Percentiles rank a stretch among this genome's conserved stretches.
Conservation (phyloP, 2,888 invertebrate species). For the Coenonympha glycerion region DNA sequence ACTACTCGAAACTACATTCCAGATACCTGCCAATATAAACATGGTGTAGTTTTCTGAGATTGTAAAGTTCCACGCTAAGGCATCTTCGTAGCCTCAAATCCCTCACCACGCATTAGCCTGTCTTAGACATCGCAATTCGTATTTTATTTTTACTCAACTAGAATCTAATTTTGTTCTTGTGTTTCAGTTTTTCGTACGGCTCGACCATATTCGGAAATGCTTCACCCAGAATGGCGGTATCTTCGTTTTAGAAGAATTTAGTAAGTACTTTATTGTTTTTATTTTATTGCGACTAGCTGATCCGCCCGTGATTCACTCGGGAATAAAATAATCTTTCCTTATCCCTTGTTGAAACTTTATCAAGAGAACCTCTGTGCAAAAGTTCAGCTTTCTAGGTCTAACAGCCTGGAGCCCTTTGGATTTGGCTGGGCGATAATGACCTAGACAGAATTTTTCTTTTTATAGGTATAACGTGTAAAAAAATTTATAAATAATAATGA, state of each 20-base stretch:
- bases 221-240: constrained; percentile 99
- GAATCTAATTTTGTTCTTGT: constrained; percentile 32
- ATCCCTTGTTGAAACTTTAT: too few relatives aligned
- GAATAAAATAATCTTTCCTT: too few relatives aligned
- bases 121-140: background rate
- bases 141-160: background rate
- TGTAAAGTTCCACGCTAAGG: background rate
- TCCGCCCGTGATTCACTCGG: too few relatives aligned
- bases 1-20: background rate
- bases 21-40: background rate
- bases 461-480: too few relatives aligned
- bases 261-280: constrained; percentile 80
- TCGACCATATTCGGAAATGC: constrained; percentile 99
- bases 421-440: too few relatives aligned
- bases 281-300: too few relatives aligned
- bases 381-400: too few relatives aligned
- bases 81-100: background rate
- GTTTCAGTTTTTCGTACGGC: constrained; percentile 99
- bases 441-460: too few relatives aligned
- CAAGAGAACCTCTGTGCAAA: too few relatives aligned
- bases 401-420: too few relatives aligned
- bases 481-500: too few relatives aligned
- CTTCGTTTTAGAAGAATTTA: constrained; percentile 99
- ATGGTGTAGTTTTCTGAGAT: too few relatives aligned
- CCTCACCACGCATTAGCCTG: constrained; percentile 1